Percentiles rank a stretch among this genome's conserved stretches.
These are phyloP conservation scores for Dromococcyx pavoninus DNA, from an alignment of 2,797 vertebrate species.

Conservation along the genomic window DNA sequence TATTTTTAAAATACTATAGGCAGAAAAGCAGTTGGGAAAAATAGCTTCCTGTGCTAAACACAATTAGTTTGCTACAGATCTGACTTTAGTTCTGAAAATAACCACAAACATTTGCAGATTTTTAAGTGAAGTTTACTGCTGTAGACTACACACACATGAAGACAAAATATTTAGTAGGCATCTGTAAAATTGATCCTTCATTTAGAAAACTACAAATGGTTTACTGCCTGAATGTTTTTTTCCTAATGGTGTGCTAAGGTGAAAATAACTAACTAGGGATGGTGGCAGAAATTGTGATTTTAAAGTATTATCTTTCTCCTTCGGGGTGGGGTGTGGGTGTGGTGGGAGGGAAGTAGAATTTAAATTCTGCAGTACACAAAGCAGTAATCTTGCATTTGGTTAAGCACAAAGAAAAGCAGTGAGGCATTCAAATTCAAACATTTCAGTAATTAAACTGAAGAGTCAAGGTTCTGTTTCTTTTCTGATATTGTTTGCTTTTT, in stretches of 20 bases:
- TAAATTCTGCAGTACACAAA: slow-evolving; percentile 50
- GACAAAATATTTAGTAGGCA: not conserved
- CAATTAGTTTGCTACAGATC: not conserved
- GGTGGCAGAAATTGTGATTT: not conserved
- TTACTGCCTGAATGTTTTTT: not conserved
- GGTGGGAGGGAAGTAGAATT: not conserved
- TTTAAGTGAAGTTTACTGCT: not conserved
- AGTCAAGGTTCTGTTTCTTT: slow-evolving; percentile 43
- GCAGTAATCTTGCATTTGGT: slow-evolving; percentile 58
- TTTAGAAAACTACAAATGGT: not conserved
- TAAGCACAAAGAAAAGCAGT: slow-evolving; percentile 69
- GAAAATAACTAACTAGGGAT: not conserved
- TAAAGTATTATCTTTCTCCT: not conserved
- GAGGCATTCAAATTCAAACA: slow-evolving; percentile 76
- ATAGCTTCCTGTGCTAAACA: not conserved
- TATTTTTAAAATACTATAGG: not conserved
- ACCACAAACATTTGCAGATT: not conserved
- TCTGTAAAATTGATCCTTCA: not conserved
- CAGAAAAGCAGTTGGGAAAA: not conserved
- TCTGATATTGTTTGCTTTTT: slow-evolving; percentile 72
- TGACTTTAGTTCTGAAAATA: not conserved
- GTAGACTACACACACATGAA: not conserved
- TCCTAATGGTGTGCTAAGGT: not conserved
- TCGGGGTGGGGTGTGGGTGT: not conserved
- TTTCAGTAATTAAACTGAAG: slow-evolving; percentile 75